phyloP scores from a whole-genome alignment of 2,113 vertebrate genomes.

The Phylloscopus trochiloides region DNA sequence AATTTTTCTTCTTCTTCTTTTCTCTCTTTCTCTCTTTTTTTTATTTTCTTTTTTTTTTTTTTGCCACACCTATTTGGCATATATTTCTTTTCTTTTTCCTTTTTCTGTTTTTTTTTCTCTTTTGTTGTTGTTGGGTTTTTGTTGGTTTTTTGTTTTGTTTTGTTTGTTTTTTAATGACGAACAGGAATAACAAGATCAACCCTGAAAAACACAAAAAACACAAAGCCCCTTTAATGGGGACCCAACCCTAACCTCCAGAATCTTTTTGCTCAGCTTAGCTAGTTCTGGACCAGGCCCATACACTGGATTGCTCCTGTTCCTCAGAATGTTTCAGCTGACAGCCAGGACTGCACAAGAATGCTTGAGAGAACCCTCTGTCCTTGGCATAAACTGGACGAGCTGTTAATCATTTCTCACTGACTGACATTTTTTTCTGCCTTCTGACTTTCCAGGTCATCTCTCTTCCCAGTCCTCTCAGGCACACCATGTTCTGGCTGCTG shows the following conservation, averaged over 20 bases:
- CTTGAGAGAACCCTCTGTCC: slow-evolving; percentile 30
- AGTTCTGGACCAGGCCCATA: not conserved
- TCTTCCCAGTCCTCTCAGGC: not conserved
- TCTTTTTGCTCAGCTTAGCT: not conserved
- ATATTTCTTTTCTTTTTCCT: not conserved
- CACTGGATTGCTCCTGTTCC: not conserved
- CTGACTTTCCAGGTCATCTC: not conserved
- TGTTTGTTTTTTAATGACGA: not conserved
- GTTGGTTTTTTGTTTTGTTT: too few species aligned
- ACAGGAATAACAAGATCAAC: not conserved
- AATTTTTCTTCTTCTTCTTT: too few species aligned
- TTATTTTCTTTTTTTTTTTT: not conserved
- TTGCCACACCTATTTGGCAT: not conserved
- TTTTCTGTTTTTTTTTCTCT: too few species aligned
- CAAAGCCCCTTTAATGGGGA: not conserved
- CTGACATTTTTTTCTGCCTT: slow-evolving; percentile 16
- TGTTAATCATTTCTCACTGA: slow-evolving; percentile 17
- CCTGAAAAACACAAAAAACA: not conserved
- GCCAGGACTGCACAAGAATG: not conserved
- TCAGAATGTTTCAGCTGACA: not conserved
- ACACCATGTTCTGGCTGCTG: not conserved
- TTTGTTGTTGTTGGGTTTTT: too few species aligned
- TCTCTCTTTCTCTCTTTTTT: too few species aligned
- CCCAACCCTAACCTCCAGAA: not conserved
- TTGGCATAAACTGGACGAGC: not conserved